Evolutionary conservation across 2,888 invertebrate genomes (phyloP).

Genomic region (Cetonia aurata): DNA sequence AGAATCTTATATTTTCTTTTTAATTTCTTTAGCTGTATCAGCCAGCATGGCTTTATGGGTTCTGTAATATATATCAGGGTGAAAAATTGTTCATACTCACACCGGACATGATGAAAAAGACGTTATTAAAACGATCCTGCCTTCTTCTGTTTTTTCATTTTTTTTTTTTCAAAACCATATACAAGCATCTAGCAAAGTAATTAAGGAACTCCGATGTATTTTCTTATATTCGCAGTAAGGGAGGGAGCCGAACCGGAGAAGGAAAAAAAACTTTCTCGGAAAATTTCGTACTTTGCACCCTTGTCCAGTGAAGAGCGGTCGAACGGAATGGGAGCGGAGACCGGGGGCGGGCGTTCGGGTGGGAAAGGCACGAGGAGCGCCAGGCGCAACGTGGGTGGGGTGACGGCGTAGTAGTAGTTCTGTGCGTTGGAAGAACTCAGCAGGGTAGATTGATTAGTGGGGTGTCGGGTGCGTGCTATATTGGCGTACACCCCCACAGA

Average conservation of each 20-base stretch:
- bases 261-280: conserved; percentile 41
- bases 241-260: conserved; percentile 1
- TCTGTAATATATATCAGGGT: too few relatives aligned
- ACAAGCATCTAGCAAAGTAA: conserved; percentile 36
- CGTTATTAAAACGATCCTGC: conserved; percentile 28
- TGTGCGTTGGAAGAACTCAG: conserved; percentile 53
- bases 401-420: conserved; percentile 45
- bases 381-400: conserved; percentile 28
- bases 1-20: too few relatives aligned
- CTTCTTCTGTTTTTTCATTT: conserved; percentile 33
- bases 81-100: conserved; percentile 22
- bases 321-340: conserved; percentile 44
- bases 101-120: conserved; percentile 25
- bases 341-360: conserved; percentile 18
- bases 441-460: conserved; percentile 65
- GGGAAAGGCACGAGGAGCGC: conserved; percentile 24
- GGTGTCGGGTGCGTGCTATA: conserved; percentile 62
- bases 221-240: conserved; percentile 35
- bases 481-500: conserved; percentile 60
- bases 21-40: too few relatives aligned
- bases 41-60: too few relatives aligned
- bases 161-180: conserved; percentile 39
- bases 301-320: conserved; percentile 50
- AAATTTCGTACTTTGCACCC: conserved; percentile 50
- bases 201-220: conserved; percentile 41